phyloP scores from a whole-genome alignment of 2,888 invertebrate species.

The Drosophila stalkeri region DNA sequence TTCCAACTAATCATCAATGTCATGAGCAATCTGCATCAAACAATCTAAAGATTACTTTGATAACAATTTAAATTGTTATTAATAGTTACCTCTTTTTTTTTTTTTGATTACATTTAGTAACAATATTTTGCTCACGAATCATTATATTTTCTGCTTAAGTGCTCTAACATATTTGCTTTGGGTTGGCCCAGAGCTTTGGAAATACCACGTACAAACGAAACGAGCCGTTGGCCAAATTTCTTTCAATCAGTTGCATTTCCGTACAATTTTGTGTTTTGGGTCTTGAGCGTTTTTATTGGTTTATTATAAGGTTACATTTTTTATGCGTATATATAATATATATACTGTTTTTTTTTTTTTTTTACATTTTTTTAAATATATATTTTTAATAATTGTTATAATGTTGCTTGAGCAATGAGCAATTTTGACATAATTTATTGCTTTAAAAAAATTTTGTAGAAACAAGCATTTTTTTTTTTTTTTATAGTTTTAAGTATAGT shows the following conservation, averaged over 20 bases:
- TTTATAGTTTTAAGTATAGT: background rate
- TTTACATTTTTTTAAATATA: background rate
- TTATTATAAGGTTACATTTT: constrained; percentile 7
- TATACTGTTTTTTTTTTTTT: background rate
- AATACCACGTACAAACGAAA: constrained; percentile 42
- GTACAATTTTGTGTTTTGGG: constrained; percentile 15
- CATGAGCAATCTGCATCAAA: background rate
- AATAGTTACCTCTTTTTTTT: background rate
- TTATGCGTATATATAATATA: constrained; percentile 3
- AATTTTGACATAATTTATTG: background rate
- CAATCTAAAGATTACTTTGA: background rate
- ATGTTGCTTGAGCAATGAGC: background rate
- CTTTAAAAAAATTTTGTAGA: background rate
- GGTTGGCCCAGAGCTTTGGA: background rate
- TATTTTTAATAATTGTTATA: background rate
- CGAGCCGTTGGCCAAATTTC: constrained; percentile 11
- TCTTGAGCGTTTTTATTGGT: constrained; percentile 24
- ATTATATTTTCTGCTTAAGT: constrained; percentile 1
- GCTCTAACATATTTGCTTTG: constrained; percentile 20
- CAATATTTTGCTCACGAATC: constrained; percentile 5
- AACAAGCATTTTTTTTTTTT: background rate
- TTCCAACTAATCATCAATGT: constrained; percentile 18
- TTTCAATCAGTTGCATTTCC: constrained; percentile 31
- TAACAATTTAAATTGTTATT: background rate
- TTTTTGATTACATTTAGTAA: background rate